A percentile compares a stretch with the other conserved stretches of the same genome.
phyloP scores from a whole-genome alignment of 2,113 vertebrate species.

The Collichthys lucidus region DNA sequence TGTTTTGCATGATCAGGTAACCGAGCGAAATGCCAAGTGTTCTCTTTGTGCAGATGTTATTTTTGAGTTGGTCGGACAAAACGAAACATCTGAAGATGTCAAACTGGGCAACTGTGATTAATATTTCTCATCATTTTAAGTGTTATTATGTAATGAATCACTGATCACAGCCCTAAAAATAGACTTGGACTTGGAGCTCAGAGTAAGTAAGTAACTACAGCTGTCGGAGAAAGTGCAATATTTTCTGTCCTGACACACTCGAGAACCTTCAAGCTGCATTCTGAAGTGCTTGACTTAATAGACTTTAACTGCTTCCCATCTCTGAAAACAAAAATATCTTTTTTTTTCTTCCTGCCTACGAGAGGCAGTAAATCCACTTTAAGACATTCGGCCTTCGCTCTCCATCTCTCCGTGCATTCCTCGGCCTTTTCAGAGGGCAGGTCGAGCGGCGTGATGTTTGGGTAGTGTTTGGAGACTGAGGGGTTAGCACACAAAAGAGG shows the following conservation, averaged over 20 bases:
- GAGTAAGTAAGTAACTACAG: too few species aligned
- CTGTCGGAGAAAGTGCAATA: too few species aligned
- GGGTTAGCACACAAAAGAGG: constrained; percentile 55
- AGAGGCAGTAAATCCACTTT: background rate
- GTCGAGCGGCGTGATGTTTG: constrained; percentile 51
- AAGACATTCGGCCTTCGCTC: background rate
- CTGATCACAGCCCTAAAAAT: too few species aligned
- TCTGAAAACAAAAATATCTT: background rate
- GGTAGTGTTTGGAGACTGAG: constrained; percentile 35
- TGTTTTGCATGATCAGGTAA: too few species aligned
- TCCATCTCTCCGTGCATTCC: constrained; percentile 9
- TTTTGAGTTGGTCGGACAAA: background rate
- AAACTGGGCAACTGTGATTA: background rate
- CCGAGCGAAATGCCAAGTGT: too few species aligned
- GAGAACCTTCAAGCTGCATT: background rate
- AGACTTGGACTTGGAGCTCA: too few species aligned
- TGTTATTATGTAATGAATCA: too few species aligned
- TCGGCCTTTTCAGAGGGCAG: constrained; percentile 25
- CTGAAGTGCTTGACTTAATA: background rate
- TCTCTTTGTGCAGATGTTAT: background rate
- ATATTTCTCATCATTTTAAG: background rate
- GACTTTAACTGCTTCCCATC: background rate
- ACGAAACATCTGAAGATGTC: background rate
- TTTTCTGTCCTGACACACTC: too few species aligned
- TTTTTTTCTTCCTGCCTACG: background rate